Base-by-base conservation (phyloP, 2,888 invertebrate species). In the Eristalis tenax region DNA sequence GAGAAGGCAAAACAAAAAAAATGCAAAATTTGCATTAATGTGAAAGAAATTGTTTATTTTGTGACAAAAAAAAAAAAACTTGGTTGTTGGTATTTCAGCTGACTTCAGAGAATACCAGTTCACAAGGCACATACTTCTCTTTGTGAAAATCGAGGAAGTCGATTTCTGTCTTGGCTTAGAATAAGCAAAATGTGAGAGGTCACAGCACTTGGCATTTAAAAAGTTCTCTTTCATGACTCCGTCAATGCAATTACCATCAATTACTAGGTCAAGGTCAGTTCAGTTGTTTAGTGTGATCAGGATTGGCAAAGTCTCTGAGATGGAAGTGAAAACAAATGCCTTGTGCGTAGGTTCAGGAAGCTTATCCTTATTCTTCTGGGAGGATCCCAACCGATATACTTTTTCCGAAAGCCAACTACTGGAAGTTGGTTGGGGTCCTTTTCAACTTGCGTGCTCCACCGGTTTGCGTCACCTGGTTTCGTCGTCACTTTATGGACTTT, bases 11-110 rank as follows among this genome's bases (percentile, higher is more conserved):
- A 38, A 56, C 32, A 56, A 35, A 69, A 66, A 69, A 78, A 71
- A 63, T 57, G 86, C 70, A 63, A 79, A 75, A 80, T 84, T 79
- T 71, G 64, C 66, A 76, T 80, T 66, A 69, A 64, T 40, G 28
- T 57, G 61, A 35, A 78, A 63, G 70, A 75, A 75, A 71, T 83
- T 65, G 74, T 65, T 81, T 70, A 50, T 26, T 75, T 75, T 69
- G 63, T 28, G 40, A 22, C 63, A 74, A 74, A 73, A 22, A 68
- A 74, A 74, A 73, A 69, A 69, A 76, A 76, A 5, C 28, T 18
- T 63, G 64, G 22, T 71, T 71, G 23, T 43, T 64, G 26, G 63
- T n/a, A 64, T 74, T 65, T 32, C 74, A 74, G 43, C 38, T 18
- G 38, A 71, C 28, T 63, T 63, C 5, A 13, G n/a, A 10, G 23